A percentile compares a stretch with the other conserved stretches of the same genome.
These are phyloP conservation scores for Tamias sibiricus DNA, from an alignment of 2,113 vertebrate genomes.

Conservation along the genomic window DNA sequence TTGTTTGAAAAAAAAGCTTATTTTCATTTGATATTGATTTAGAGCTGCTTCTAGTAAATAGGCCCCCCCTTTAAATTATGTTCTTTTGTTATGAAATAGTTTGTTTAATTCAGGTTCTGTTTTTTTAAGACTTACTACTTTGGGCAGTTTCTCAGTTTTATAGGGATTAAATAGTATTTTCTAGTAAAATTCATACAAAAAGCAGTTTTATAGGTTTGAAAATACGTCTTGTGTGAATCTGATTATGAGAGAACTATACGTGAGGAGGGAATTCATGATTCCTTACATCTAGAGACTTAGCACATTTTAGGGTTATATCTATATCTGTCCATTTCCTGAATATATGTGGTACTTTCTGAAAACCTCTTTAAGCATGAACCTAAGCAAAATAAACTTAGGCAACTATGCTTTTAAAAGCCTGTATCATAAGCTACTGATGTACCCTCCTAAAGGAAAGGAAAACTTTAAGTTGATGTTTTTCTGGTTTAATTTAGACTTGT, in stretches of 20 bases:
- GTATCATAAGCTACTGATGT: not conserved
- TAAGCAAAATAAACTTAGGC: not conserved
- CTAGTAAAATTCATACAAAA: not conserved
- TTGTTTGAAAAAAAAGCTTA: constrained; percentile 32
- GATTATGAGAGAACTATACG: not conserved
- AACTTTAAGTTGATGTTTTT: constrained; percentile 51
- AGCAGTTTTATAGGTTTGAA: not conserved
- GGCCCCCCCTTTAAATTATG: not conserved
- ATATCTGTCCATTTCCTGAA: not conserved
- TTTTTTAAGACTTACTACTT: not conserved
- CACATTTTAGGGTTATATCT: not conserved
- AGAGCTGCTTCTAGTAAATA: not conserved
- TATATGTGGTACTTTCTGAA: not conserved
- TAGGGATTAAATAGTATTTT: constrained; percentile 1
- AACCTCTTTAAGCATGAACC: constrained; percentile 40
- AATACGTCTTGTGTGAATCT: not conserved
- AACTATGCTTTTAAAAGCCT: not conserved
- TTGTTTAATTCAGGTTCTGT: not conserved
- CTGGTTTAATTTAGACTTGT: constrained; percentile 31
- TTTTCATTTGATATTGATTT: constrained; percentile 52
- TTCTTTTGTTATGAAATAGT: not conserved
- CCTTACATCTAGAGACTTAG: not conserved
- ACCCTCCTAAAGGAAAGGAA: constrained; percentile 28
- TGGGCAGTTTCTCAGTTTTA: constrained; percentile 40
- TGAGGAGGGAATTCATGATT: constrained; percentile 14